Evolutionary conservation across 2,797 vertebrate genomes (phyloP), one percentile per base, ranked within the genome.

Genomic region (Morelia viridis): DNA sequence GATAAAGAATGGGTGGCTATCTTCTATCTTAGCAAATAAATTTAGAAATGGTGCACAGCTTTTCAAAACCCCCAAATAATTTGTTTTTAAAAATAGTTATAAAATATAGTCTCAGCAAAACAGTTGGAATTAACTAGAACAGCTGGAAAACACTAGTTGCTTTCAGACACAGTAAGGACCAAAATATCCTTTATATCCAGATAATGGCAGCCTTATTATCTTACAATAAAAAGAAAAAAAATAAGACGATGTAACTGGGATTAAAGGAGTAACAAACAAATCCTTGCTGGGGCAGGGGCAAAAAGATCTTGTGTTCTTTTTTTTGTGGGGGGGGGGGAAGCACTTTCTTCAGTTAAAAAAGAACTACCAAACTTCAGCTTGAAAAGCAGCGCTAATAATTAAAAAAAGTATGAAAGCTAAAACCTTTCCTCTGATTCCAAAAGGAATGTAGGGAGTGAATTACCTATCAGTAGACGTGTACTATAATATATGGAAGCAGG

Each of bases 401-500:
- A 80, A 85, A n/a, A 50, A 56, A 85, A 85, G 24, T 85, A 26
- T 56, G 26, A 85, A 85, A 56, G 50, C 71, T 46, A 85, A 56
- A 85, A 56, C 12, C 28, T 3, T 56, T 85, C 50, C 26, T 56
- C 83, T 85, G 24, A 28, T 85, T 53, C 26, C 83, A 56, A 85
- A 85, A 85, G 50, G 83, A 85, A 85, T 85, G 83, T 56, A 85
- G 83, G 83, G 53, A 85, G 83, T 85, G 83, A n/a, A 56, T 56
- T 56, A 85, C 50, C 28, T 80, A 80, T 53, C 53, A 85, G 24
- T 56, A 56, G 83, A 85, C n/a, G 53, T 56, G 50, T 56, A 53
- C 50, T n/a, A 50, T 85, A 85, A n/a, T 56, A 56, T 53, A 56
- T 85, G 50, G 83, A 56, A 56, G 50, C 28, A 56, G 50, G 12